A percentile compares a stretch with the other conserved stretches of the same genome.
Evolutionary conservation across 2,888 invertebrate species (phyloP).

Genomic region (Lochmaea crataegi): DNA sequence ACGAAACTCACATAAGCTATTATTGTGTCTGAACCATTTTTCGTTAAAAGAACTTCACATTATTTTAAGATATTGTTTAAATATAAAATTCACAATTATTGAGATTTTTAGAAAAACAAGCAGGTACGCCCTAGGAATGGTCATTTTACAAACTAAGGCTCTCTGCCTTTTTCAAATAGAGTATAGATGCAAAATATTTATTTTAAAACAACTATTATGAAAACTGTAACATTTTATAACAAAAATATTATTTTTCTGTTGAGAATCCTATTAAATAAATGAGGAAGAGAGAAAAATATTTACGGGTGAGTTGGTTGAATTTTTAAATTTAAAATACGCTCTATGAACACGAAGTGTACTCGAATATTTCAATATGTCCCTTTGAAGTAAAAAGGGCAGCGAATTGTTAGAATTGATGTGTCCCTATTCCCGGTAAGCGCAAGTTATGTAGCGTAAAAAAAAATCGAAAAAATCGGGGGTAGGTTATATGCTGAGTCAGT

Average conservation of each 20-base stretch:
- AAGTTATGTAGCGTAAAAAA: constrained; percentile 61
- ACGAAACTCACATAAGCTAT: too few relatives aligned
- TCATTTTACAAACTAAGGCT: too few relatives aligned
- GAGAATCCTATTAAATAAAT: background rate
- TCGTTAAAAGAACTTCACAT: too few relatives aligned
- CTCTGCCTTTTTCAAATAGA: too few relatives aligned
- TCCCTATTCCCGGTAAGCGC: constrained; percentile 49
- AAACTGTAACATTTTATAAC: too few relatives aligned
- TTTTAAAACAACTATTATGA: too few relatives aligned
- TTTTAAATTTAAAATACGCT: constrained; percentile 5
- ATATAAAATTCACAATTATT: too few relatives aligned
- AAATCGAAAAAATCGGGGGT: constrained; percentile 55
- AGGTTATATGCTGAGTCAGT: constrained; percentile 64
- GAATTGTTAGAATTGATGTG: constrained; percentile 44
- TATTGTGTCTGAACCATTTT: too few relatives aligned
- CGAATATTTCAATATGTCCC: constrained; percentile 30
- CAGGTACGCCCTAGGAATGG: too few relatives aligned
- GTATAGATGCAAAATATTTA: too few relatives aligned
- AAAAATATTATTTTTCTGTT: background rate
- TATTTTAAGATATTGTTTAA: too few relatives aligned
- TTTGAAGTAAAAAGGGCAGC: constrained; percentile 41
- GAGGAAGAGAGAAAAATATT: background rate
- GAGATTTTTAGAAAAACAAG: too few relatives aligned
- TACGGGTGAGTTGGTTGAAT: background rate
- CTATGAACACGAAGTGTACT: constrained; percentile 8